These are phyloP conservation scores for Amyelois transitella DNA, from an alignment of 1,140 invertebrate genomes.

Conservation along the genomic window DNA sequence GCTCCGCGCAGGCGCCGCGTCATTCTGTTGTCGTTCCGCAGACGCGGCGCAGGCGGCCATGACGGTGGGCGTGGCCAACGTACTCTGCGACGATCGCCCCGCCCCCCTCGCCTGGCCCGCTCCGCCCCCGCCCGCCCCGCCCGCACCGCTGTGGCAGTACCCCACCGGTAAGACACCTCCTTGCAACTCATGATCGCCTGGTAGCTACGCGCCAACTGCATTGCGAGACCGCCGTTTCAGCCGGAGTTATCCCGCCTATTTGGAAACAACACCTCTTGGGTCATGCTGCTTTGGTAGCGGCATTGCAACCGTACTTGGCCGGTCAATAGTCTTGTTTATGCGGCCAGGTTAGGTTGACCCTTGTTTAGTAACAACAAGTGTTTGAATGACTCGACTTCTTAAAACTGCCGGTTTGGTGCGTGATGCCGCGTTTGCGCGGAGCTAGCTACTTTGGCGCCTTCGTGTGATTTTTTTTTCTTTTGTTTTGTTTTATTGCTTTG, in stretches of 20 bases:
- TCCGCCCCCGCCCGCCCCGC: slow-evolving; percentile 57
- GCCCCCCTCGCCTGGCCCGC: slow-evolving; percentile 64
- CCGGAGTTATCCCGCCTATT: slow-evolving; percentile 25
- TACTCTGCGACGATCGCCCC: slow-evolving; percentile 68
- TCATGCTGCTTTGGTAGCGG: slow-evolving; percentile 61
- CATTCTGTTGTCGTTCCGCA: slow-evolving; percentile 50
- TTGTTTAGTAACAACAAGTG: background rate
- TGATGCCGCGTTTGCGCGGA: slow-evolving; percentile 18
- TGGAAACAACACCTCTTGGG: slow-evolving; percentile 33
- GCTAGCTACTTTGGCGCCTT: slow-evolving; percentile 20
- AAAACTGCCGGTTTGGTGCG: slow-evolving; percentile 11
- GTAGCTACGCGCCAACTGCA: slow-evolving; percentile 70
- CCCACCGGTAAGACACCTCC: slow-evolving; percentile 77
- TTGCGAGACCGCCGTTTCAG: slow-evolving; percentile 61
- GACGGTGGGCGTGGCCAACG: slow-evolving; percentile 75
- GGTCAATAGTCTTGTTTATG: slow-evolving; percentile 26
- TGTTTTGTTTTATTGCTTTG: background rate
- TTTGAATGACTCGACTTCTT: background rate
- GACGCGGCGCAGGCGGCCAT: slow-evolving; percentile 75
- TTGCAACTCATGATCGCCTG: slow-evolving; percentile 47
- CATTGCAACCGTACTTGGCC: slow-evolving; percentile 56
- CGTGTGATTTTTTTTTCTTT: slow-evolving; percentile 11
- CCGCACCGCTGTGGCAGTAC: slow-evolving; percentile 84
- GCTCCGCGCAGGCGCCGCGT: slow-evolving; percentile 32
- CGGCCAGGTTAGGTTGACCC: slow-evolving; percentile 6